Percentiles rank a stretch among this genome's conserved stretches.
These are phyloP conservation scores for Luffia ferchaultella DNA, from an alignment of 2,888 invertebrate genomes.

Conservation along the genomic window DNA sequence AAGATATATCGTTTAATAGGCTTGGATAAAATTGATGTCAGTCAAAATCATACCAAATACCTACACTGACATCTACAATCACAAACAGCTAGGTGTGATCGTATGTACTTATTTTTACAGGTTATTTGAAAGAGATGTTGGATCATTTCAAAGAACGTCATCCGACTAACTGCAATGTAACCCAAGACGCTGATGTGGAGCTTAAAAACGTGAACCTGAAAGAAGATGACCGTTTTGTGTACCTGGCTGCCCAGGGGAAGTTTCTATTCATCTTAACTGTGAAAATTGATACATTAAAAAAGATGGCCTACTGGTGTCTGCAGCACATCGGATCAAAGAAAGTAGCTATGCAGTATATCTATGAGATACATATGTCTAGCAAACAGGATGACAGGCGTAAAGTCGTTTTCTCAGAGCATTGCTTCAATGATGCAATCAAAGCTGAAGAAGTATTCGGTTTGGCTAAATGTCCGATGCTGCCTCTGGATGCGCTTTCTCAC, in stretches of 20 bases:
- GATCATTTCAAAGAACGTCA: constrained; percentile 48
- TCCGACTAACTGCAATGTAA: constrained; percentile 28
- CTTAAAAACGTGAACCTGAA: constrained; percentile 25
- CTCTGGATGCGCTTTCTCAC: constrained; percentile 31
- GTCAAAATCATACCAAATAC: no score
- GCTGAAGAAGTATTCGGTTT: constrained; percentile 40
- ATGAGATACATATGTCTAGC: constrained; percentile 43
- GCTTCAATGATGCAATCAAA: constrained; percentile 41
- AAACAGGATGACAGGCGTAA: constrained; percentile 36
- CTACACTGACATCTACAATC: no score
- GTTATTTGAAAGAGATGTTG: constrained; percentile 37
- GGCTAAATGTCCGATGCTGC: constrained; percentile 41
- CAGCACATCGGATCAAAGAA: constrained; percentile 46
- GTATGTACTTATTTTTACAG: constrained; percentile 27
- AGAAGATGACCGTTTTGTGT: constrained; percentile 38
- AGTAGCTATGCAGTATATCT: constrained; percentile 37
- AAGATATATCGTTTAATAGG: no score
- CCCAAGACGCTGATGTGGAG: constrained; percentile 33
- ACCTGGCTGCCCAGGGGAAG: constrained; percentile 32
- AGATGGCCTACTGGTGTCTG: constrained; percentile 43
- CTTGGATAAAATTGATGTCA: no score
- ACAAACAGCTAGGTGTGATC: no score
- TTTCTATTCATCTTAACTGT: constrained; percentile 41
- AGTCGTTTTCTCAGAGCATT: constrained; percentile 39
- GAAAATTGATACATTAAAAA: constrained; percentile 41